These are phyloP conservation scores for Cavia porcellus DNA, from an alignment of 2,113 vertebrate genomes.

Conservation along the genomic window DNA sequence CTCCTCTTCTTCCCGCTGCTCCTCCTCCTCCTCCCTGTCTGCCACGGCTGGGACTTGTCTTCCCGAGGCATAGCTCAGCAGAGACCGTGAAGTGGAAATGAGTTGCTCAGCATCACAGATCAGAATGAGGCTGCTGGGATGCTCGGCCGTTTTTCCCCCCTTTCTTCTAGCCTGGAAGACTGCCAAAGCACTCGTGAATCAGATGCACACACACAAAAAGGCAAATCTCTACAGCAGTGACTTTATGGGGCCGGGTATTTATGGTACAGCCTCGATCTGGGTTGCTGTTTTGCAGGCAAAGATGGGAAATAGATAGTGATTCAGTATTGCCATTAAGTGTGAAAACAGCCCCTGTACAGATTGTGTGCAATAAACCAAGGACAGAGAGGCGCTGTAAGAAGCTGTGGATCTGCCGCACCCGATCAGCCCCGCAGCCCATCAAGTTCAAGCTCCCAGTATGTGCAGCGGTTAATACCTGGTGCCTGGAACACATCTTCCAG, in stretches of 20 bases:
- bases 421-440: slow-evolving; percentile 38
- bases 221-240: slow-evolving; percentile 76
- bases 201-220: slow-evolving; percentile 72
- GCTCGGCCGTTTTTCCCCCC: slow-evolving; percentile 88
- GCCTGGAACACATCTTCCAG: background rate
- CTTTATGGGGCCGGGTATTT: slow-evolving; percentile 85
- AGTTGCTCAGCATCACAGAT: slow-evolving; percentile 89
- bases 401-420: background rate
- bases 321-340: slow-evolving; percentile 48
- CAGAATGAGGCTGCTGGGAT: slow-evolving; percentile 90
- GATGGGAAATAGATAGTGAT: slow-evolving; percentile 76
- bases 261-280: slow-evolving; percentile 79
- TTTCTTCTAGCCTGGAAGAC: slow-evolving; percentile 89
- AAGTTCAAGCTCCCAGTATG: slow-evolving; percentile 1
- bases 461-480: background rate
- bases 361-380: slow-evolving; percentile 49
- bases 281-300: slow-evolving; percentile 74
- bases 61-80: slow-evolving; percentile 84
- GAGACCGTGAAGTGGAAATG: slow-evolving; percentile 92
- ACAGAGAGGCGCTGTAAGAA: background rate
- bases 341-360: slow-evolving; percentile 77
- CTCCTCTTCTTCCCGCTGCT: background rate
- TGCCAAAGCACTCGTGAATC: slow-evolving; percentile 89
- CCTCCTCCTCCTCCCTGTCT: background rate
- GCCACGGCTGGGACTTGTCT: slow-evolving; percentile 88